Evolutionary conservation across 2,113 vertebrate genomes (phyloP).

Genomic region (Lophochroa leadbeateri): DNA sequence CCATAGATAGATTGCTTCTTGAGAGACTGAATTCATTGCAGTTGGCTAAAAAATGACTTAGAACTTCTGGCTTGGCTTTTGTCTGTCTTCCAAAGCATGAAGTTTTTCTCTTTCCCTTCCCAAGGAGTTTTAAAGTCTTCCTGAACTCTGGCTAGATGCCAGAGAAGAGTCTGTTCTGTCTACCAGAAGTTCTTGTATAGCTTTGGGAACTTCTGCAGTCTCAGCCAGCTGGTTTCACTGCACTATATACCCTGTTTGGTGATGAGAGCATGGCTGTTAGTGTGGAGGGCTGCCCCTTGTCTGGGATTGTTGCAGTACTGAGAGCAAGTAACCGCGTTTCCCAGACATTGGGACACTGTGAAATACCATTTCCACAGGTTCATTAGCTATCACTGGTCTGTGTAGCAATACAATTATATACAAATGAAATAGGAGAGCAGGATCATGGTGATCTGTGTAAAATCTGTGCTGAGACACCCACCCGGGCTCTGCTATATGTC

Average conservation of each 20-base stretch:
- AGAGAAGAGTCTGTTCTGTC: neutral
- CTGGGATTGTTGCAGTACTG: neutral
- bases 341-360: neutral
- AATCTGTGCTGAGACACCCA: neutral
- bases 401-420: rapidly evolving
- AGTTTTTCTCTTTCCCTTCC: neutral
- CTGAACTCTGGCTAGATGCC: neutral
- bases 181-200: neutral
- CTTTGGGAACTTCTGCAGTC: neutral
- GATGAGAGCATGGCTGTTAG: neutral
- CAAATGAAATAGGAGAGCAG: neutral
- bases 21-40: neutral
- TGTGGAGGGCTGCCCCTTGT: neutral
- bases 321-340: neutral
- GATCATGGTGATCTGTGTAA: neutral
- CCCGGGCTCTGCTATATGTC: neutral
- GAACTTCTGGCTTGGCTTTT: neutral
- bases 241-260: neutral
- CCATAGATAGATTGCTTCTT: neutral
- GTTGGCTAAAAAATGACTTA: neutral
- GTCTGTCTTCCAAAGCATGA: neutral
- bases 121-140: neutral
- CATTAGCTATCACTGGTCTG: neutral
- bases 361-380: rapidly evolving
- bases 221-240: neutral